Conservation (phyloP, 2,797 vertebrate genomes). For the Sebastes matsubarae region DNA sequence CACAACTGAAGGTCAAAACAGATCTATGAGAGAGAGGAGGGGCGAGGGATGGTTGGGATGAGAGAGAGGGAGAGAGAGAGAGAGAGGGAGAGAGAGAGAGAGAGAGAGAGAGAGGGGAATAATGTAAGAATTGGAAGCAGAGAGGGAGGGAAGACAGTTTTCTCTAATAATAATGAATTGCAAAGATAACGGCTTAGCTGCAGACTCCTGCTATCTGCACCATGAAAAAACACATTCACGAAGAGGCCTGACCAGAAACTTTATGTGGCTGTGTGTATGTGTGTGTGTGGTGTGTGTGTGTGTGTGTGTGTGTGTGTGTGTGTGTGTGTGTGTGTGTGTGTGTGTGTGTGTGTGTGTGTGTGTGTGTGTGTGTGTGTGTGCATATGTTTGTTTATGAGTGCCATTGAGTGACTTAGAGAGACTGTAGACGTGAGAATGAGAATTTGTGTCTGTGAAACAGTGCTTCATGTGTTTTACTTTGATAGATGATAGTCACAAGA, state of each 20-base stretch:
- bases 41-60: neutral
- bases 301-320: neutral
- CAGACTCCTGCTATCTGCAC: constrained; percentile 49
- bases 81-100: neutral
- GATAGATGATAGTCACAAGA: neutral
- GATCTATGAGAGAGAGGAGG: constrained; percentile 46
- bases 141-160: constrained; percentile 37
- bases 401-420: neutral
- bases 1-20: constrained; percentile 74
- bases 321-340: neutral
- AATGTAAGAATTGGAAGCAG: constrained; percentile 25
- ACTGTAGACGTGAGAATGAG: neutral
- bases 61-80: neutral
- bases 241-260: constrained; percentile 32
- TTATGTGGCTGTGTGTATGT: neutral
- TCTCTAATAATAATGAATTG: constrained; percentile 67
- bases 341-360: neutral
- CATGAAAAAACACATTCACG: constrained; percentile 25
- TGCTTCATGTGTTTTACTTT: neutral
- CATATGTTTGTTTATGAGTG: neutral
- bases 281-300: neutral
- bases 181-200: constrained; percentile 57
- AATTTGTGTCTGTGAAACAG: neutral
- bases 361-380: neutral
- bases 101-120: neutral